Conservation (phyloP, 2,113 vertebrate genomes). For the Emydocephalus ijimae region DNA sequence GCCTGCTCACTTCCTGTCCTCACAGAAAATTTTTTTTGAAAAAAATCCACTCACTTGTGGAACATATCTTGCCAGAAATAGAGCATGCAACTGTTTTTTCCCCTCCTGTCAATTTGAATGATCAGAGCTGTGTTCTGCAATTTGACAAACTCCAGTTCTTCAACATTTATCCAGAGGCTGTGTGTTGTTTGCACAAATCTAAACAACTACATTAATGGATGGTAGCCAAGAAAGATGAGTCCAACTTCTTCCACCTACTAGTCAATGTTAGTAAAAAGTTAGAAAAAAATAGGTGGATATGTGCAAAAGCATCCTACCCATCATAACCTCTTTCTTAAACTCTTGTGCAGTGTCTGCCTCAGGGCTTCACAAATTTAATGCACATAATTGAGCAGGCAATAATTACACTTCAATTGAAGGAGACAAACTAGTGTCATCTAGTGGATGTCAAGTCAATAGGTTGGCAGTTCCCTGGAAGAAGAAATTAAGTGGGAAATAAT, state of each 20-base stretch:
- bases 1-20: fast-evolving
- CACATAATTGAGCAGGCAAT: neutral
- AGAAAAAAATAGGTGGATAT: too few relatives aligned
- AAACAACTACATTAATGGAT: too few relatives aligned
- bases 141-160: neutral
- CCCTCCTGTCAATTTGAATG: neutral
- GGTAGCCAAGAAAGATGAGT: too few relatives aligned
- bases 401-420: neutral
- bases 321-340: too few relatives aligned
- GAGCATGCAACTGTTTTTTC: neutral
- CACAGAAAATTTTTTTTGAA: neutral
- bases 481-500: too few relatives aligned
- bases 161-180: neutral
- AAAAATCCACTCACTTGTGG: neutral
- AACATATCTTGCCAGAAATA: neutral
- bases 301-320: too few relatives aligned
- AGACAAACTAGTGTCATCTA: neutral
- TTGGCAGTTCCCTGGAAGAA: too few relatives aligned
- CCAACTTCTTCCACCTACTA: too few relatives aligned
- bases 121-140: neutral
- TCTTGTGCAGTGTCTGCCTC: neutral
- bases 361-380: neutral
- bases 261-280: too few relatives aligned
- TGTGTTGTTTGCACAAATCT: neutral
- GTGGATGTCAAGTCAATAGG: neutral